These are phyloP conservation scores for Anas georgica DNA, from an alignment of 2,797 vertebrate genomes.

Conservation along the genomic window DNA sequence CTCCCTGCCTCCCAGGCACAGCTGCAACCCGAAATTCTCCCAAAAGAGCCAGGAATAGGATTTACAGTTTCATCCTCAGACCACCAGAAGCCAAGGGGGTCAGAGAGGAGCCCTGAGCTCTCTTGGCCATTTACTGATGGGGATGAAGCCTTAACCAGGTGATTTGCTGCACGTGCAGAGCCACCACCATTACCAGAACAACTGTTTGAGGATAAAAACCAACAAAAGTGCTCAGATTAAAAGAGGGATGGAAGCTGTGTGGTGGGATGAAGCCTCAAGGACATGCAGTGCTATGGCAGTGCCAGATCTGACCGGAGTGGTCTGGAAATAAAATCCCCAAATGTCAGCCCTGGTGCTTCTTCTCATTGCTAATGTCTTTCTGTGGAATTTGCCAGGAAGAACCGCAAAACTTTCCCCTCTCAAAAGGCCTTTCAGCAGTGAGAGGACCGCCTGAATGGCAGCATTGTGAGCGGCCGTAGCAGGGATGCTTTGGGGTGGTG, in stretches of 20 bases:
- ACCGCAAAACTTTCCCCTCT: background rate
- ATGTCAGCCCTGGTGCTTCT: background rate
- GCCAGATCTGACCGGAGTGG: background rate
- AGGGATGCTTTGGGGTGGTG: background rate
- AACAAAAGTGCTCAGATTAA: background rate
- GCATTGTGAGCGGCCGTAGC: background rate
- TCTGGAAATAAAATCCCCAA: background rate
- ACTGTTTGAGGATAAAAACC: background rate
- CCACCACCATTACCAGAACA: background rate
- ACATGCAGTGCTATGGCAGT: background rate
- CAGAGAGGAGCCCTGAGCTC: background rate
- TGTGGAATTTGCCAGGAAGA: background rate
- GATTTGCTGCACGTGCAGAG: background rate
- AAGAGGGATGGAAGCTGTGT: background rate
- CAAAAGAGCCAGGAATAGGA: background rate
- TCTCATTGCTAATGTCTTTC: background rate
- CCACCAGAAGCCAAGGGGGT: background rate
- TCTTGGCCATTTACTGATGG: background rate
- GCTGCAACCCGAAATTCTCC: background rate
- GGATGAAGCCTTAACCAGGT: background rate
- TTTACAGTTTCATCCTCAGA: background rate
- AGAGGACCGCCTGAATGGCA: background rate
- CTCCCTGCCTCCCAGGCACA: fast-evolving
- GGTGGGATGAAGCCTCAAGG: background rate
- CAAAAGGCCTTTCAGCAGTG: slow-evolving; percentile 34